Conservation (phyloP, 2,797 vertebrate genomes). For the Pseudotriccus pelzelni region DNA sequence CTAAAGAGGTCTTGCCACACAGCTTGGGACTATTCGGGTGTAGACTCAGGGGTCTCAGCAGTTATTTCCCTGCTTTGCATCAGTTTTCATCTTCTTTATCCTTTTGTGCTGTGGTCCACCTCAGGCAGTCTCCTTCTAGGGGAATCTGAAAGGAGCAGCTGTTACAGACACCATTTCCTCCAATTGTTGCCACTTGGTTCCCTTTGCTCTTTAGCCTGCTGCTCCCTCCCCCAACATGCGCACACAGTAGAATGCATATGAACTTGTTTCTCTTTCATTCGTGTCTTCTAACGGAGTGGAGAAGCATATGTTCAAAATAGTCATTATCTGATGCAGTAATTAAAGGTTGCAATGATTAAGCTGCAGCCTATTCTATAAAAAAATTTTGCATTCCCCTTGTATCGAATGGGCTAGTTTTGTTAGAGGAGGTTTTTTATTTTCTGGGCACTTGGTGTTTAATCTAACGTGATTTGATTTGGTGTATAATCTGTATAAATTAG, state of each 20-base stretch:
- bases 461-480: constrained; percentile 16
- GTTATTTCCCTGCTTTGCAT: constrained; percentile 87
- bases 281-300: constrained; percentile 81
- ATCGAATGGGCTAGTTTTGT: not conserved
- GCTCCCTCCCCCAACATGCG: not conserved
- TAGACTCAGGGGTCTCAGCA: constrained; percentile 81
- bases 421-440: not conserved
- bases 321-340: constrained; percentile 77
- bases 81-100: constrained; percentile 89
- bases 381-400: not conserved
- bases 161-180: constrained; percentile 86
- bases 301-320: constrained; percentile 88
- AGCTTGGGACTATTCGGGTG: constrained; percentile 77
- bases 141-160: constrained; percentile 89
- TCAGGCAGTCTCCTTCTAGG: constrained; percentile 79
- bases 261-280: constrained; percentile 85
- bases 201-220: constrained; percentile 36
- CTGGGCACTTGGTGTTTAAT: not conserved
- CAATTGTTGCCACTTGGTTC: constrained; percentile 80
- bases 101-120: constrained; percentile 81
- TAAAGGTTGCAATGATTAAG: constrained; percentile 64
- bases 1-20: constrained; percentile 85
- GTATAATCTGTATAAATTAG: constrained; percentile 29
- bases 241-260: constrained; percentile 79
- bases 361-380: constrained; percentile 20